These are phyloP conservation scores for Tragelaphus imberbis DNA, from an alignment of 2,113 vertebrate species.

Conservation along the genomic window DNA sequence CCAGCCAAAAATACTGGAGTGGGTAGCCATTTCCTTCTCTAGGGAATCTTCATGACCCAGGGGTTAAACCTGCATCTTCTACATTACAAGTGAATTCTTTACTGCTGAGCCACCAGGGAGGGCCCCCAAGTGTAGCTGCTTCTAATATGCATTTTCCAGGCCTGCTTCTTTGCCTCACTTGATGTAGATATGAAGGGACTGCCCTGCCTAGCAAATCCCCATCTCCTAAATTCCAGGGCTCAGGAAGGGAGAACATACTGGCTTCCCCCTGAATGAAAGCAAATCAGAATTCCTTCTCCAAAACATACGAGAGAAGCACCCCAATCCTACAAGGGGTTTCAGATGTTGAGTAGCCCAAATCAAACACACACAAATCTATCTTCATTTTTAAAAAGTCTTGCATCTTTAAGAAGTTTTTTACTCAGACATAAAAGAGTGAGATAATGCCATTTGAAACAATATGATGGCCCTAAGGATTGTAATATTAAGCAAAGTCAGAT, in stretches of 20 bases:
- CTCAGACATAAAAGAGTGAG: not conserved
- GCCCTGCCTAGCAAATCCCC: not conserved
- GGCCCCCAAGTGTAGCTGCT: rapidly evolving
- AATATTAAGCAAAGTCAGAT: not conserved
- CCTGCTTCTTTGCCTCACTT: not conserved
- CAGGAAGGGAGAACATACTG: not conserved
- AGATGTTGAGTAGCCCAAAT: not conserved
- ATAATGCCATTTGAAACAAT: not conserved
- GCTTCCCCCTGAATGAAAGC: not conserved
- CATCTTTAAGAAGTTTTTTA: not conserved
- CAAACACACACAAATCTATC: not conserved
- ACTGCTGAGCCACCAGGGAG: not conserved
- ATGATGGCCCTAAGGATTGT: not conserved
- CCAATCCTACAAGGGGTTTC: not conserved
- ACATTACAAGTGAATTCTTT: not conserved
- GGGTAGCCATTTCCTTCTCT: not conserved
- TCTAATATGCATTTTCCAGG: not conserved
- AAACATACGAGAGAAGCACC: rapidly evolving
- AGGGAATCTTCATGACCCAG: not conserved
- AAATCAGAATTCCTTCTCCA: not conserved
- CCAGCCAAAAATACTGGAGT: not conserved
- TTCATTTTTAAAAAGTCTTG: not conserved
- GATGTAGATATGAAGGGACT: rapidly evolving
- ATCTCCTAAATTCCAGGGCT: not conserved
- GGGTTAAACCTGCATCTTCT: not conserved